phyloP scores from a whole-genome alignment of 2,113 vertebrate species.

The Oreotrochilus melanogaster region DNA sequence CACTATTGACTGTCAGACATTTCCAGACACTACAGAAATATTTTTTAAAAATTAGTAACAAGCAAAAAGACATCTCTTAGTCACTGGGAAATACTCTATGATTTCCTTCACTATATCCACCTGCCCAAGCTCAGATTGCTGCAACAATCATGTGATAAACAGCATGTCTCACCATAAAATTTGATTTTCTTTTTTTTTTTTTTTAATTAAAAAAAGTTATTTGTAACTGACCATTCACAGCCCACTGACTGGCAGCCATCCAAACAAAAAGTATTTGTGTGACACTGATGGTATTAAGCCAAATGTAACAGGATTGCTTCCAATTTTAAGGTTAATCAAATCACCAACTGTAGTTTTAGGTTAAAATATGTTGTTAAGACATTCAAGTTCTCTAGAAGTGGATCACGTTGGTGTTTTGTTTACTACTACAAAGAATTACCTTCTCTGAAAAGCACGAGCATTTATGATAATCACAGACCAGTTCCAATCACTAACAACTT shows the following conservation, averaged over 20 bases:
- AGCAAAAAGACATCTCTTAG: neutral
- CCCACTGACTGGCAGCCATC: neutral
- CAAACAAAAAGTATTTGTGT: neutral
- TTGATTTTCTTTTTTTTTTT: neutral
- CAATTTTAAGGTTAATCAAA: constrained; percentile 40
- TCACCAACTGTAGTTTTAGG: neutral
- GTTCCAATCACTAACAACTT: neutral
- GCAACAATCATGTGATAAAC: neutral
- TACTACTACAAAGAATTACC: neutral
- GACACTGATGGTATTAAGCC: neutral
- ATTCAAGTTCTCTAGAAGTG: neutral
- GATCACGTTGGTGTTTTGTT: neutral
- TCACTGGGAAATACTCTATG: neutral
- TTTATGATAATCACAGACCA: neutral
- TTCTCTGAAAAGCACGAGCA: neutral
- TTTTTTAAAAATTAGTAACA: neutral
- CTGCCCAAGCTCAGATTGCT: neutral
- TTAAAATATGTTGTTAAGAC: neutral
- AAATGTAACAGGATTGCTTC: neutral
- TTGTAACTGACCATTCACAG: constrained; percentile 7
- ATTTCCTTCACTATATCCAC: neutral
- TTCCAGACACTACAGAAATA: neutral
- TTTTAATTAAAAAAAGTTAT: neutral
- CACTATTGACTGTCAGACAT: neutral
- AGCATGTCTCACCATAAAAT: neutral